Percentiles rank a stretch among this genome's conserved stretches.
Conservation (phyloP, 2,113 vertebrate genomes). For the Miniopterus natalensis region DNA sequence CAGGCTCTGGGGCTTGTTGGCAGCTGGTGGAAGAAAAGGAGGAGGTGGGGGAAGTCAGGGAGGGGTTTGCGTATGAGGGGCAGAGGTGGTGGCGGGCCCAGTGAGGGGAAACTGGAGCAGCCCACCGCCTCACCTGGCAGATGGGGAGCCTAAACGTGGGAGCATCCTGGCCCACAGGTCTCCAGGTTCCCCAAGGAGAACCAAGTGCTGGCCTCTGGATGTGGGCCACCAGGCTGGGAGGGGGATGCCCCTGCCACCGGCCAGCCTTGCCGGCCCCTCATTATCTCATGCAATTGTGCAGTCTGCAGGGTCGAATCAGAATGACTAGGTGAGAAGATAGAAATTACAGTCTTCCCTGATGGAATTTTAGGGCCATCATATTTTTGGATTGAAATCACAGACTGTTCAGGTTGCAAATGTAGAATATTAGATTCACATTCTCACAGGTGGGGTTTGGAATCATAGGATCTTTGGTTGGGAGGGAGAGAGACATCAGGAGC, state of each 20-base stretch:
- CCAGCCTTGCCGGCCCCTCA: fast-evolving
- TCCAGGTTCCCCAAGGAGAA: not conserved
- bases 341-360: not conserved
- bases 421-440: not conserved
- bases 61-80: not conserved
- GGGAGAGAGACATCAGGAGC: not conserved
- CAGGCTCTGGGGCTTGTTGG: conserved; percentile 85
- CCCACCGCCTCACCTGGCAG: conserved; percentile 71
- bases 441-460: not conserved
- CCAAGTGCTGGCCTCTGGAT: not conserved
- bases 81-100: conserved; percentile 75
- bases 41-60: conserved; percentile 66
- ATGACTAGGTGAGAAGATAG: not conserved
- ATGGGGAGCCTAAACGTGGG: conserved; percentile 62
- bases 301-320: not conserved
- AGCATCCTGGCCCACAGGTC: not conserved
- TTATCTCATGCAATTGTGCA: not conserved
- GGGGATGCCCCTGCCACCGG: fast-evolving
- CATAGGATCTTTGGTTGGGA: not conserved
- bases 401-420: not conserved
- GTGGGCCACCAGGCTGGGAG: fast-evolving
- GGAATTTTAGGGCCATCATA: not conserved
- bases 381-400: not conserved
- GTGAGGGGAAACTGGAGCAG: conserved; percentile 71
- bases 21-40: conserved; percentile 72